Conservation (phyloP, 2,797 vertebrate genomes). For the Pseudochirops cupreus region DNA sequence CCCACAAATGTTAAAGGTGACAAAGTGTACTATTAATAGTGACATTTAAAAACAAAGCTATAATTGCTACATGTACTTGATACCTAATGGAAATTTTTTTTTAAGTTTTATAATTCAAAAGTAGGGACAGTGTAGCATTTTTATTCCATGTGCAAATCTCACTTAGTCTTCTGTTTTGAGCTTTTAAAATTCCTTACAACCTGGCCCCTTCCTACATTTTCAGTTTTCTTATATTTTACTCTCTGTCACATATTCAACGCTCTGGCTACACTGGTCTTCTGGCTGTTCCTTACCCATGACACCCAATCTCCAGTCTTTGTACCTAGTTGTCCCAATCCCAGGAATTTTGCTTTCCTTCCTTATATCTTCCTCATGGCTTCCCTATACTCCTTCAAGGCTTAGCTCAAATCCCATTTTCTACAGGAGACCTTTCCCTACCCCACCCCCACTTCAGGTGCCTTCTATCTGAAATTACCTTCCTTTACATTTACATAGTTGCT, state of each 20-base stretch:
- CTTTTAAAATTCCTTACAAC: neutral
- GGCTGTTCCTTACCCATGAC: neutral
- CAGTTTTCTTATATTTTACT: neutral
- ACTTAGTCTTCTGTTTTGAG: neutral
- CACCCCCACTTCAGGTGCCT: neutral
- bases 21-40: constrained; percentile 66
- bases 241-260: neutral
- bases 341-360: neutral
- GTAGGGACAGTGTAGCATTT: constrained; percentile 25
- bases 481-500: neutral
- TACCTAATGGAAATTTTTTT: constrained; percentile 40
- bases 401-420: neutral
- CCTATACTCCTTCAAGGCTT: neutral
- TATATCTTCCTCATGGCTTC: neutral
- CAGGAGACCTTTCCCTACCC: neutral
- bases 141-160: neutral
- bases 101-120: constrained; percentile 54
- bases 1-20: constrained; percentile 52
- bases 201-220: neutral
- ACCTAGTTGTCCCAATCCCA: neutral
- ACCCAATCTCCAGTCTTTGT: neutral
- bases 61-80: constrained; percentile 40
- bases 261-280: neutral
- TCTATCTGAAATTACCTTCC: neutral
- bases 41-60: constrained; percentile 60